These are phyloP conservation scores for Synergus japonicus DNA, from an alignment of 2,888 invertebrate genomes.

Conservation along the genomic window DNA sequence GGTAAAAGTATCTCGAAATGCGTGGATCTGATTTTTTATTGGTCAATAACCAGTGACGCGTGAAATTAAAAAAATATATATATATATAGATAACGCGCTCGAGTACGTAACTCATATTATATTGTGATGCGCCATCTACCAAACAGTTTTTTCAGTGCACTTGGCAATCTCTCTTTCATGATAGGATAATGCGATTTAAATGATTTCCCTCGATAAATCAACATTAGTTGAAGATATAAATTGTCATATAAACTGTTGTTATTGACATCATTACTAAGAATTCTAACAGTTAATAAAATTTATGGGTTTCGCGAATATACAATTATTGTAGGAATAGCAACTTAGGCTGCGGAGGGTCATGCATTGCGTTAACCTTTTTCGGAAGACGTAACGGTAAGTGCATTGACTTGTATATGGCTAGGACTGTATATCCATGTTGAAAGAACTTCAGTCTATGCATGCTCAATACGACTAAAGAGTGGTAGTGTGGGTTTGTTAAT, in stretches of 20 bases:
- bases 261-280: background rate
- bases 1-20: too few relatives aligned
- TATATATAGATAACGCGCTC: too few relatives aligned
- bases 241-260: too few relatives aligned
- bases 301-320: background rate
- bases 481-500: constrained; percentile 59
- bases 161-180: too few relatives aligned
- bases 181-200: too few relatives aligned
- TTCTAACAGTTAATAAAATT: background rate
- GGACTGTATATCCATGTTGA: constrained; percentile 13
- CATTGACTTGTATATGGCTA: background rate
- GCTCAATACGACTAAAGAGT: constrained; percentile 55
- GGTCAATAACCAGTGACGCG: too few relatives aligned
- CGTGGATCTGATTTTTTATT: too few relatives aligned
- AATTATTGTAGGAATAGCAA: background rate
- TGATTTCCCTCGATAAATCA: background rate
- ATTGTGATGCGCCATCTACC: too few relatives aligned
- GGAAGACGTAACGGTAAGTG: background rate
- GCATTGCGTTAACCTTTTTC: background rate
- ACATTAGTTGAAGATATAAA: too few relatives aligned
- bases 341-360: background rate
- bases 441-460: constrained; percentile 54
- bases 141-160: too few relatives aligned
- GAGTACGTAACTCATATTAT: too few relatives aligned
- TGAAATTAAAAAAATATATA: too few relatives aligned